Evolutionary conservation across 2,797 vertebrate genomes (phyloP), one percentile per base, ranked within the genome.

Genomic region (Tiaroga cobitis): DNA sequence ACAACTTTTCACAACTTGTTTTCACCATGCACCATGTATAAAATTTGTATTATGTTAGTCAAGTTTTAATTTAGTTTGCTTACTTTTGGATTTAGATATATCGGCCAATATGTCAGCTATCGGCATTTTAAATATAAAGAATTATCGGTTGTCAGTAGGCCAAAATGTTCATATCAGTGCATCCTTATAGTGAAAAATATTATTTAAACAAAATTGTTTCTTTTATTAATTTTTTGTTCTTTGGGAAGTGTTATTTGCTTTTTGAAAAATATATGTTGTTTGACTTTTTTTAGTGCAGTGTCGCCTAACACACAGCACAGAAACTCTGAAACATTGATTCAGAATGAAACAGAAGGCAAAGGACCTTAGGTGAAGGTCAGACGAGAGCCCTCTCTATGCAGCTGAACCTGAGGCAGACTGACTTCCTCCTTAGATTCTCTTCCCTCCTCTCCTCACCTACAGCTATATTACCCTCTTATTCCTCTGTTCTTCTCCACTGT

Each of bases 361-460:
- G 19, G 21, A 46, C 19, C 43, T 59, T 51, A 21, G 49, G 69
- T 61, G 74, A 85, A 83, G n/a, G 63, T 81, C 26, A 83, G n/a
- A 37, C 11, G 34, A 39, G 26, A 75, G n/a, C 39, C 49, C 29
- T 51, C 24, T 39, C 3, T 32, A 13, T 67, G 49, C 3, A 70
- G 43, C 29, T 82, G 32, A 85, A 65, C 67, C 81, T 49, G 68
- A 88, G 79, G 81, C 11, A 72, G 32, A 41, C 46, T 59, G 2
- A 69, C 29, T 43, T 68, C 41, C 49, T 34, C 41, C 39, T 65
- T 87, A 29, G 24, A 74, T 86, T 87, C 26, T 61, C 56, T 81
- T 65, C 80, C 65, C 81, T 49, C 82, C 88, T 88, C 34, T 89
- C 90, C 85, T 88, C n/a, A 65, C 89, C 89, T 84, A 87, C 26